Percentiles rank a stretch among this genome's conserved stretches.
These are phyloP conservation scores for Danio rerio DNA, from an alignment of 2,113 vertebrate species.

Conservation along the genomic window GRCz12tu NC_133179.1:9130501-9131000, in stretches of 20 bases:
- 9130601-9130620: slow-evolving; percentile 21
- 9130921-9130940: no score
- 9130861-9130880: no score
- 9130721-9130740: slow-evolving; percentile 3
- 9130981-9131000: no score
- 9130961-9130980: no score
- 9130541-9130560: slow-evolving; percentile 54
- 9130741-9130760: neutral
- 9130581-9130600: slow-evolving; percentile 53
- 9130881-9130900: no score
- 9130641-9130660: slow-evolving; percentile 69
- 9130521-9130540: slow-evolving; percentile 56
- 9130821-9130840: no score
- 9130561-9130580: slow-evolving; percentile 55
- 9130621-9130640: slow-evolving; percentile 50
- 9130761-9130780: neutral
- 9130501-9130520: slow-evolving; percentile 60
- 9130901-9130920: no score
- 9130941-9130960: no score
- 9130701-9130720: slow-evolving; percentile 31
- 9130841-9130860: no score
- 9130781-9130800: no score
- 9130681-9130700: slow-evolving; percentile 61
- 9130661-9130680: slow-evolving; percentile 77
- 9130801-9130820: no score